phyloP scores from a whole-genome alignment of 2,113 vertebrate species.

The Tor tambroides region DNA sequence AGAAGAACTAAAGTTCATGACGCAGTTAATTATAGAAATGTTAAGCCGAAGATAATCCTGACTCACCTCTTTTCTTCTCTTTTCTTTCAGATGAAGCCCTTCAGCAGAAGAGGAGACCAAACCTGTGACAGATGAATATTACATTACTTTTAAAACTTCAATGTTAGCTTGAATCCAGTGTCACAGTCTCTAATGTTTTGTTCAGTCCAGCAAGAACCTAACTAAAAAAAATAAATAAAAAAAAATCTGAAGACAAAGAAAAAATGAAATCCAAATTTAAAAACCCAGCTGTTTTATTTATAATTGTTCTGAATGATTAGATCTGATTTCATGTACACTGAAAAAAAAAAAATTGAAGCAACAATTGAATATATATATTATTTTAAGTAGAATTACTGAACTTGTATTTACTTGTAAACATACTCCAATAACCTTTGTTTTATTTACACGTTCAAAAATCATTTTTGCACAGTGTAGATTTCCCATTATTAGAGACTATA shows the following conservation, averaged over 20 bases:
- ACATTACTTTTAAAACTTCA: not conserved
- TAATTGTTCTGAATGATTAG: not conserved
- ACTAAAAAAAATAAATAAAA: too few relatives aligned
- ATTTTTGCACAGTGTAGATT: not conserved
- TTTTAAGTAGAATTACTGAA: too few relatives aligned
- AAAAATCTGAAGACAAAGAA: too few relatives aligned
- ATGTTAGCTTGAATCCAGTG: not conserved
- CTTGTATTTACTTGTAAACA: too few relatives aligned
- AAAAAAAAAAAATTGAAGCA: too few relatives aligned
- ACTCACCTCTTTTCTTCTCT: not conserved
- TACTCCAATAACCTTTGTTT: too few relatives aligned
- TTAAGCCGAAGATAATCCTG: not conserved
- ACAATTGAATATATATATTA: too few relatives aligned
- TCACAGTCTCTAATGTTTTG: not conserved
- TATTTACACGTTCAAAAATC: too few relatives aligned
- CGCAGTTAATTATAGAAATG: not conserved
- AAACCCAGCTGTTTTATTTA: too few relatives aligned
- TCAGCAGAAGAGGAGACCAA: not conserved
- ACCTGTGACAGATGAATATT: not conserved
- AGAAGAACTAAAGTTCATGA: not conserved
- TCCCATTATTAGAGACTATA: not conserved
- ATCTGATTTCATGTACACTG: not conserved
- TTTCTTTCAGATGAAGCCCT: not conserved
- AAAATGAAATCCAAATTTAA: too few relatives aligned
- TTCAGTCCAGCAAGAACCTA: not conserved